Base-by-base conservation (phyloP, 2,888 invertebrate genomes). In the Stegophylla sp. region DNA sequence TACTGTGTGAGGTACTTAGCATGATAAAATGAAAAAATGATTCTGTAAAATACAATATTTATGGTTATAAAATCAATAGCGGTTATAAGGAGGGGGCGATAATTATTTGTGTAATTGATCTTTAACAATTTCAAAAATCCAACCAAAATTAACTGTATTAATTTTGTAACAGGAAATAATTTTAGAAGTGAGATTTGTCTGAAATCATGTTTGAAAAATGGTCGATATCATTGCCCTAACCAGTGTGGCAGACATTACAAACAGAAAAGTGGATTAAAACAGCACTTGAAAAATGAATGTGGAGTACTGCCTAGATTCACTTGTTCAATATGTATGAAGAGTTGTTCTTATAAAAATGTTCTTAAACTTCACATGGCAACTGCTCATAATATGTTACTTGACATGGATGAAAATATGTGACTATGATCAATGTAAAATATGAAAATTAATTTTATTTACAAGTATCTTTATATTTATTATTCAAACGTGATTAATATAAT, bases 201-300 rank as follows among this genome's bases (percentile, higher is more conserved):
- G 0, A 64, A 51, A 15, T 28, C 48, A 13, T 17, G 23, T 61
- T 56, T 59, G 12, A 41, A 15, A 28, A 48, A 41, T n/a, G 69
- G 61, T 20, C 79, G 71, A 1, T 71, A 71, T 13, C 48, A 71
- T 48, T 83, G 83, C 43, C 83, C 83, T 7, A 79, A 81, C 83
- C 90, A 89, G 84, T 93, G 93, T 86, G 90, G 91, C 85, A 90
- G 92, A 86, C 90, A 81, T 59, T 83, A 82, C 13, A 82, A 82
- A 72, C 15, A 26, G 34, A 75, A 61, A 17, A 34, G 45, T 17
- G 74, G 92, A 26, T 89, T 93, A 84, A 89, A 91, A 85, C 89
- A 92, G 84, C 90, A 90, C 84, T 87, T 89, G 79, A 88, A 88
- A 81, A 89, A 89, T 85, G 90, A 90, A 84, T 90, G 90, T 84